These are phyloP conservation scores for Ivindomyrus marchei DNA, from an alignment of 2,113 vertebrate species.

Conservation along the genomic window DNA sequence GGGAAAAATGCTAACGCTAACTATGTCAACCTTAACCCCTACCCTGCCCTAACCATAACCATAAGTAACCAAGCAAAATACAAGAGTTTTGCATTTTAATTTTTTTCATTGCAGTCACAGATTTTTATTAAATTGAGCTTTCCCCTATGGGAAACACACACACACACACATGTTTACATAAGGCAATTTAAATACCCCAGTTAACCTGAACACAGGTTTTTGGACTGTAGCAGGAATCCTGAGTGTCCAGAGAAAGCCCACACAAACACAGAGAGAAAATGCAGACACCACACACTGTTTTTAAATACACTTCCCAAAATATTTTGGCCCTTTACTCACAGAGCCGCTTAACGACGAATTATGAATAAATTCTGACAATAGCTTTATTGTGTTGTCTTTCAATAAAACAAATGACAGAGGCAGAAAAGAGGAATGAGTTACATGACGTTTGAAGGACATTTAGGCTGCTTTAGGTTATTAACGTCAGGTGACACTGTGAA, in stretches of 20 bases:
- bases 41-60: no score
- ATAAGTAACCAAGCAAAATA: neutral
- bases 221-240: neutral
- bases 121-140: no score
- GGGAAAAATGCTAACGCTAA: no score
- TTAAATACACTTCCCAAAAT: neutral
- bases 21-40: no score
- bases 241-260: neutral
- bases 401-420: neutral
- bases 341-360: neutral
- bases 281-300: neutral
- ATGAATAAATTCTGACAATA: neutral
- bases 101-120: no score
- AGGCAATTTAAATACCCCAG: neutral
- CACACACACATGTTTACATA: neutral
- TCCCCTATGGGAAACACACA: no score
- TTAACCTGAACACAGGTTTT: neutral
- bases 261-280: neutral
- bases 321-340: neutral
- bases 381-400: neutral
- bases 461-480: neutral
- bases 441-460: neutral
- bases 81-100: no score
- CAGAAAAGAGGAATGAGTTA: neutral
- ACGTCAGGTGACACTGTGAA: neutral